These are phyloP conservation scores for Oryzaephilus surinamensis DNA, from an alignment of 1,140 invertebrate species.

Conservation along the genomic window DNA sequence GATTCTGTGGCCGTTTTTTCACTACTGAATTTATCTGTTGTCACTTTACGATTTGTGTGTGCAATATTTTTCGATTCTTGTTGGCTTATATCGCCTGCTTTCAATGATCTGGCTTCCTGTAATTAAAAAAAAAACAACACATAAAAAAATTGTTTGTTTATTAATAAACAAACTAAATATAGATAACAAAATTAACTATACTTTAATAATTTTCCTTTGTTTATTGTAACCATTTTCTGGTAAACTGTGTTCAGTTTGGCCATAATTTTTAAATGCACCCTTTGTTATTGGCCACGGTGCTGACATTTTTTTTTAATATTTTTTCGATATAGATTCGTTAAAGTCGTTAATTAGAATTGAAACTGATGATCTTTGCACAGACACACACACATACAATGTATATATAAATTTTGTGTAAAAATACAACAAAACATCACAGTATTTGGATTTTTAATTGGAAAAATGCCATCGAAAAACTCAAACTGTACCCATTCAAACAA, in stretches of 20 bases:
- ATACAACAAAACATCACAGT: too few relatives aligned
- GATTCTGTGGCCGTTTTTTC: conserved; percentile 77
- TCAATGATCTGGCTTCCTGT: conserved; percentile 68
- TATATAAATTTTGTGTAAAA: too few relatives aligned
- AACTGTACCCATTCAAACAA: conserved; percentile 14
- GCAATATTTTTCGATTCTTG: conserved; percentile 74
- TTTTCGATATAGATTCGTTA: too few relatives aligned
- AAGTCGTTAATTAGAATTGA: too few relatives aligned
- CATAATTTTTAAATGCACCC: conserved; percentile 45
- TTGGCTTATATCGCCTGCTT: conserved; percentile 69
- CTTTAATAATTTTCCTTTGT: not conserved
- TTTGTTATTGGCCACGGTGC: conserved; percentile 59
- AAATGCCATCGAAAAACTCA: too few relatives aligned
- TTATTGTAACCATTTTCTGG: not conserved
- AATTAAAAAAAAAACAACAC: conserved; percentile 23
- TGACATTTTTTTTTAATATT: conserved; percentile 23
- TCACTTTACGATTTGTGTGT: conserved; percentile 60
- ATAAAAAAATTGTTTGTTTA: not conserved
- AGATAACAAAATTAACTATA: not conserved
- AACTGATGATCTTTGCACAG: too few relatives aligned
- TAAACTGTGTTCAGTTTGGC: conserved; percentile 30
- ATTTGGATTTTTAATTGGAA: too few relatives aligned
- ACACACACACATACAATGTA: too few relatives aligned
- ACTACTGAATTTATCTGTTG: conserved; percentile 73
- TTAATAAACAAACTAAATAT: not conserved